Evolutionary conservation across 1,140 invertebrate genomes (phyloP).

Genomic region (Brachionus asplanchnoidis): DNA sequence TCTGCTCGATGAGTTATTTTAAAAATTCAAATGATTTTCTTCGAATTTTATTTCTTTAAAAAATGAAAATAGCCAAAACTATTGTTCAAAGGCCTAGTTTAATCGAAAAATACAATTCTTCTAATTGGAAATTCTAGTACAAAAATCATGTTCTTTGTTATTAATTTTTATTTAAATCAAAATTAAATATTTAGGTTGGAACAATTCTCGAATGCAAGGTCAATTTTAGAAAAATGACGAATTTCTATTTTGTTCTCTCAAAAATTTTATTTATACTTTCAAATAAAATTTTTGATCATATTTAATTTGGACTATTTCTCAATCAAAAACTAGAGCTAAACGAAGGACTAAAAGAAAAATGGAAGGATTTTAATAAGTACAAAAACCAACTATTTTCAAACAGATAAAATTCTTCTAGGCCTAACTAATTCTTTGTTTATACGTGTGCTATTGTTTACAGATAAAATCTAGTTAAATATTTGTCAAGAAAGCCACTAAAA

Average conservation of each 20-base stretch:
- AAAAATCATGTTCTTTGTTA: background rate
- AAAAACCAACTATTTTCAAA: background rate
- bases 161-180: background rate
- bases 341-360: background rate
- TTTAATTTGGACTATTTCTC: background rate
- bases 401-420: background rate
- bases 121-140: background rate
- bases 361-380: background rate
- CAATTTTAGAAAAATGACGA: background rate
- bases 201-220: background rate
- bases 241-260: too few relatives aligned
- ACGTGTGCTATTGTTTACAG: background rate
- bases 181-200: conserved; percentile 28
- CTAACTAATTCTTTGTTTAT: background rate
- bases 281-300: too few relatives aligned
- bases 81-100: background rate
- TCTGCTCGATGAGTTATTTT: background rate
- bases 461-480: background rate
- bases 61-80: background rate
- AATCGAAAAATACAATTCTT: background rate
- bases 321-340: background rate
- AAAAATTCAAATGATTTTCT: background rate
- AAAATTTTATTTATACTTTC: too few relatives aligned
- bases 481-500: background rate
- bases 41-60: background rate